Base-by-base conservation (phyloP, 2,797 vertebrate genomes). In the Enteromius mattozi region DNA sequence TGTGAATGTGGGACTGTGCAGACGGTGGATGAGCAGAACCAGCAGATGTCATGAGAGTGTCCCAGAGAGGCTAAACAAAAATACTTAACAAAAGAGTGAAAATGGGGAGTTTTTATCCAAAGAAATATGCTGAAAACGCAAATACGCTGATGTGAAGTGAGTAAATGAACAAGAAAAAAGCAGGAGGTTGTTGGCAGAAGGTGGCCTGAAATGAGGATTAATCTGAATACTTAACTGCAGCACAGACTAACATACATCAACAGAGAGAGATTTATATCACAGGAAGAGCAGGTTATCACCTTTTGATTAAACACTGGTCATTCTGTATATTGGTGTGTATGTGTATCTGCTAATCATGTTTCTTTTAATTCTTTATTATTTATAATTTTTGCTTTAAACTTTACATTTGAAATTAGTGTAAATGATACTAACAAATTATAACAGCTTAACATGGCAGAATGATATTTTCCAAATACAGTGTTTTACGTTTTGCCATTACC, bases 41-140 rank as follows among this genome's bases (percentile, higher is more conserved):
- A 93, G 92, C 91, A 92, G 92, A 90, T 92, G 91, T 93, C 91
- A 90, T 89, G 86, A 91, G 89, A 91, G 92, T 85, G 87, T 92
- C 92, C 78, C 71, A 65, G 65, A 49, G 16, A 33, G 24, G 14
- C 8, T 51, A 3, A 16, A 42, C n/a, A 74, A 49, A 54, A 54
- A 27, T 30, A 27, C 13, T 9, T 72, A 66, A 3, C 27, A 68
- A 35, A 66, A 35, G 8, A 4, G 2, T 10, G 1, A 19, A 35
- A 35, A 19, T 10, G 59, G 13, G 21, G 3, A 56, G n/a, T 24
- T 65, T 65, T 65, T 16, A 63, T 13, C 27, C 37, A 40, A 40
- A 40, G 37, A 40, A 40, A 40, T 40, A 40, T 1, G 37, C 37
- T 8, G 7, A 40, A 40, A 2, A 33, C 33, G 33, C 33, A 33